Base-by-base conservation (phyloP, 2,797 vertebrate species). In the Antennarius maculatus region DNA sequence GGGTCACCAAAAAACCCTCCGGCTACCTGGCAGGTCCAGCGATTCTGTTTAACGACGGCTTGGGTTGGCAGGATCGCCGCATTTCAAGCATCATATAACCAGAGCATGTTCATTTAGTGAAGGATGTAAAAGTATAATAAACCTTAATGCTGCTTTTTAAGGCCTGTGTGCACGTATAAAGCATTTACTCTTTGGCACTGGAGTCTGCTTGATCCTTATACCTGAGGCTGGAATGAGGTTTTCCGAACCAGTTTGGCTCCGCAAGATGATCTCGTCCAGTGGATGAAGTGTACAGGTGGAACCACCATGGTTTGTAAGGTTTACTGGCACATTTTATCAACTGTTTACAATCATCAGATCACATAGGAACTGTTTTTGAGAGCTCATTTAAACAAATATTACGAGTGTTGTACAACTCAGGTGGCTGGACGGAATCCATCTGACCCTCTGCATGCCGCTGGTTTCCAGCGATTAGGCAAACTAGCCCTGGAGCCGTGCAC, bases 81-180 rank as follows among this genome's bases (percentile, higher is more conserved):
- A 81, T 89, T 89, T 90, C 59, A 86, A 79, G 78, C 78, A 46
- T 76, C 80, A 82, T 76, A 84, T 86, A 75, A 79, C 66, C 65
- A 54, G 65, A 76, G 59, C 42, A 14, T 47, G 66, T 65, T 76
- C 7, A 6, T 60, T 60, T 68, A 48, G 63, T 18, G 49, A 61
- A 43, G 27, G 41, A 69, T 58, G 5, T 71, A 60, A 65, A 70
- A 77, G 81, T 68, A 46, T 69, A 79, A 60, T 74, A 61, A 86
- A 66, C 45, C 29, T 57, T 55, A 47, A 41, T 50, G 69, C 63
- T 48, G 57, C 61, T 73, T 70, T 43, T 76, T 41, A 55, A 50
- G 46, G 54, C 49, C 60, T 39, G 23, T 68, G 8, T 56, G 51
- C 39, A 47, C 29, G 45, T 27, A 15, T 65, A 50, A 8, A n/a